These are phyloP conservation scores for Drosophila robusta DNA, from an alignment of 2,888 invertebrate genomes.

Conservation along the genomic window DNA sequence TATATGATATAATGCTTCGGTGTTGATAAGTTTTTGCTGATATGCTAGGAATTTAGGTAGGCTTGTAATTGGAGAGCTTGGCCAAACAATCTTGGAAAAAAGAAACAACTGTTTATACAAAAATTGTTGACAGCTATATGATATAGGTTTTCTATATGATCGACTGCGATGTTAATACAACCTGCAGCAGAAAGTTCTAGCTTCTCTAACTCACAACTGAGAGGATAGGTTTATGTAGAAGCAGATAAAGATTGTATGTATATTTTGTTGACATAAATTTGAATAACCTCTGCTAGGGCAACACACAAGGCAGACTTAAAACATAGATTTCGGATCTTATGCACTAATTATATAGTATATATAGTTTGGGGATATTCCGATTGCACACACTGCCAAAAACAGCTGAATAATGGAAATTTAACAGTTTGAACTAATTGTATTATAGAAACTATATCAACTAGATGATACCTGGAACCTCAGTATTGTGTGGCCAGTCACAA, in stretches of 20 bases:
- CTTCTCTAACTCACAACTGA: too few relatives aligned
- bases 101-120: not conserved
- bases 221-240: too few relatives aligned
- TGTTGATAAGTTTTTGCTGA: not conserved
- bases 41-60: not conserved
- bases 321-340: constrained; percentile 4
- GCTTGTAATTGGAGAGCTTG: not conserved
- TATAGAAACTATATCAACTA: constrained; percentile 3
- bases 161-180: not conserved
- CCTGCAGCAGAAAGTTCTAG: not conserved
- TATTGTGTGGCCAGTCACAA: too few relatives aligned
- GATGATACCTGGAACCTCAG: constrained; percentile 9
- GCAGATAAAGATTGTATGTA: not conserved
- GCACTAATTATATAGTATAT: constrained; percentile 18
- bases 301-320: constrained; percentile 21
- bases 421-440: constrained; percentile 15
- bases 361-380: constrained; percentile 3
- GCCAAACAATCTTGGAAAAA: not conserved
- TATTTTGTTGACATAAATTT: not conserved
- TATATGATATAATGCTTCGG: not conserved
- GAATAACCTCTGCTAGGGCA: not conserved
- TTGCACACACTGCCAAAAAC: constrained; percentile 1
- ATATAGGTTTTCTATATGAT: too few relatives aligned
- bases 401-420: not conserved
- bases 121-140: too few relatives aligned